A percentile compares a stretch with the other conserved stretches of the same genome.
Conservation (phyloP, 2,888 invertebrate genomes). For the Congeria kusceri region DNA sequence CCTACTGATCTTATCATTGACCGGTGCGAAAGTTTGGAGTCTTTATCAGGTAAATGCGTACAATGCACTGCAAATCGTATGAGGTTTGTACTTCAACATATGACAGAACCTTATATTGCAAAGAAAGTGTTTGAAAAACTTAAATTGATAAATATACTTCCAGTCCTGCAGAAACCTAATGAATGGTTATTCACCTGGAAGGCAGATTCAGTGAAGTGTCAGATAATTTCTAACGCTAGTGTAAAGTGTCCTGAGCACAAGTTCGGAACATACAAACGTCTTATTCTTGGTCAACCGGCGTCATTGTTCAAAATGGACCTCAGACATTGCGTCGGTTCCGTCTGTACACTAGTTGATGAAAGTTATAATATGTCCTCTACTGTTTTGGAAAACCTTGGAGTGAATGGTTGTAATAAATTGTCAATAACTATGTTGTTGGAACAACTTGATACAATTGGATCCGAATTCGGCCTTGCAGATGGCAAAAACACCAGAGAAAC, state of each 20-base stretch:
- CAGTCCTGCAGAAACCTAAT: too few relatives aligned
- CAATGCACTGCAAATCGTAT: not conserved
- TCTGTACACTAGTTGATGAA: not conserved
- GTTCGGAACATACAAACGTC: conserved; percentile 2
- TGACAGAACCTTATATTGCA: too few relatives aligned
- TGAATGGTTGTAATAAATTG: not conserved
- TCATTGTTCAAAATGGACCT: not conserved
- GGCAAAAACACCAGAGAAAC: not conserved
- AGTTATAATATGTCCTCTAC: not conserved
- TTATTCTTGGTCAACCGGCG: conserved; percentile 6
- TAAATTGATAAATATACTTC: too few relatives aligned
- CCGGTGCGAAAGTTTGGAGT: not conserved
- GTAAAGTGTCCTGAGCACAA: not conserved
- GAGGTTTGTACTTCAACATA: not conserved
- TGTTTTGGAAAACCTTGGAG: not conserved
- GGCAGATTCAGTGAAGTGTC: not conserved
- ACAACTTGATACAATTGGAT: not conserved
- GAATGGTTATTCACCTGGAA: conserved; percentile 61
- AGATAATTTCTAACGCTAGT: not conserved
- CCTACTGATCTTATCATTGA: not conserved
- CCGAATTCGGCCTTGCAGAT: not conserved
- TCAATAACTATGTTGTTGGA: not conserved
- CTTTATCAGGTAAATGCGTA: not conserved
- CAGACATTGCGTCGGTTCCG: not conserved
- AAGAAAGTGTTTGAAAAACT: too few relatives aligned